A percentile compares a stretch with the other conserved stretches of the same genome.
These are phyloP conservation scores for Ichneumon xanthorius DNA, from an alignment of 2,888 invertebrate species.

Conservation along the genomic window DNA sequence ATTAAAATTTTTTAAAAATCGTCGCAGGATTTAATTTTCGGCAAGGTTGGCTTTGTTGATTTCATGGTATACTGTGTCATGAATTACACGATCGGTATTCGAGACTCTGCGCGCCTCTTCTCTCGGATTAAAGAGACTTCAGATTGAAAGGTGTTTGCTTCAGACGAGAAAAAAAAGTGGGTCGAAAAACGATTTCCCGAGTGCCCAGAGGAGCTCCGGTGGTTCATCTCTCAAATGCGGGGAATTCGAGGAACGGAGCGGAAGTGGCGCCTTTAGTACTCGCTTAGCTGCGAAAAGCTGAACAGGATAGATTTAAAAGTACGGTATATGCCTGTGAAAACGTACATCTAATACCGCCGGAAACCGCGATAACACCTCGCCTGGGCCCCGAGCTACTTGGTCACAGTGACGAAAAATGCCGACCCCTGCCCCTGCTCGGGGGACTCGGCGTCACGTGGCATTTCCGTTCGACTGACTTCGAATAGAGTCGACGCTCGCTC, in stretches of 20 bases:
- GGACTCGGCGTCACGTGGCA: constrained; percentile 53
- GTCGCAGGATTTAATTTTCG: too few relatives aligned
- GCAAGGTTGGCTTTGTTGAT: too few relatives aligned
- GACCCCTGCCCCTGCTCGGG: constrained; percentile 22
- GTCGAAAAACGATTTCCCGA: constrained; percentile 26
- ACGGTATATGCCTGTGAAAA: constrained; percentile 25
- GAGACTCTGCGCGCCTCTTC: background rate
- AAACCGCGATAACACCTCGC: constrained; percentile 53
- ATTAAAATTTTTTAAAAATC: too few relatives aligned
- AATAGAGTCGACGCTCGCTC: constrained; percentile 56
- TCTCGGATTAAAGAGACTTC: background rate
- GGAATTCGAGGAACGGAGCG: background rate
- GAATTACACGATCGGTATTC: background rate
- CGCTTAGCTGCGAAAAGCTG: constrained; percentile 38
- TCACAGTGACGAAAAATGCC: constrained; percentile 46
- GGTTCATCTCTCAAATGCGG: constrained; percentile 19
- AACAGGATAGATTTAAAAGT: constrained; percentile 8
- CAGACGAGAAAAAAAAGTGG: constrained; percentile 3
- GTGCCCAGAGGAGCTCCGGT: constrained; percentile 1
- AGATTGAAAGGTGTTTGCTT: background rate
- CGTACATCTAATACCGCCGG: constrained; percentile 35
- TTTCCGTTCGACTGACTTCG: constrained; percentile 69
- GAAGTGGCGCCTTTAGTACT: constrained; percentile 27
- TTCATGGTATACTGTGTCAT: background rate
- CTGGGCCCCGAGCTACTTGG: constrained; percentile 4